phyloP scores from a whole-genome alignment of 1,140 invertebrate genomes.

The Lepidurus couesii region DNA sequence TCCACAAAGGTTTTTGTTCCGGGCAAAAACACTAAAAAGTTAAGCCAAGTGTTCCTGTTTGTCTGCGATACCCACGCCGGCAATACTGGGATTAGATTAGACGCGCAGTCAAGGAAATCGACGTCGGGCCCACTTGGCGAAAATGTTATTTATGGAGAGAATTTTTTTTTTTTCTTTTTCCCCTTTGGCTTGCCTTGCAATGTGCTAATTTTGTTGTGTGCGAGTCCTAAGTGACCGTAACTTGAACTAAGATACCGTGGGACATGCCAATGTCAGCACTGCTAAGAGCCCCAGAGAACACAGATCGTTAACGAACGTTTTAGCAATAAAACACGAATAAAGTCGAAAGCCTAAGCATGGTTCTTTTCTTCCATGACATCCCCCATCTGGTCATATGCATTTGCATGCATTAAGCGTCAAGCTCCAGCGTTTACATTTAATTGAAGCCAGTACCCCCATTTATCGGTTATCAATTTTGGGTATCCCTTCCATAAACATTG shows the following conservation, averaged over 20 bases:
- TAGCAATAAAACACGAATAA: neutral
- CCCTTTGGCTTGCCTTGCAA: neutral
- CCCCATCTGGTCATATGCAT: neutral
- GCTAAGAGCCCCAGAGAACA: neutral
- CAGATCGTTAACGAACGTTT: neutral
- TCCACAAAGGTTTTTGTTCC: neutral
- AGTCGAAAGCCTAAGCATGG: neutral
- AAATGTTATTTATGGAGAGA: neutral
- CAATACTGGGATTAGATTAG: slow-evolving; percentile 15
- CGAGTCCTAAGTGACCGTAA: neutral
- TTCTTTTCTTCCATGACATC: neutral
- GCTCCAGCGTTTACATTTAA: neutral
- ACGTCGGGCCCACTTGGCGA: neutral
- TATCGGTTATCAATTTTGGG: slow-evolving; percentile 15
- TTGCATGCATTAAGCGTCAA: neutral
- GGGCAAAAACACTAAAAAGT: neutral
- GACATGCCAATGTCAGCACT: neutral
- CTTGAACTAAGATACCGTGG: neutral
- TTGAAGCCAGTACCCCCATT: neutral
- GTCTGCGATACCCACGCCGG: neutral
- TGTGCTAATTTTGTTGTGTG: neutral
- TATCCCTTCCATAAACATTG: neutral
- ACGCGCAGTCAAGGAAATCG: neutral
- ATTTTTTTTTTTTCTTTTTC: neutral
- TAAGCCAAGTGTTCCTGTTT: neutral